A percentile compares a stretch with the other conserved stretches of the same genome.
These are phyloP conservation scores for Tympanoctomys barrerae DNA, from an alignment of 2,797 vertebrate genomes.

Conservation along the genomic window DNA sequence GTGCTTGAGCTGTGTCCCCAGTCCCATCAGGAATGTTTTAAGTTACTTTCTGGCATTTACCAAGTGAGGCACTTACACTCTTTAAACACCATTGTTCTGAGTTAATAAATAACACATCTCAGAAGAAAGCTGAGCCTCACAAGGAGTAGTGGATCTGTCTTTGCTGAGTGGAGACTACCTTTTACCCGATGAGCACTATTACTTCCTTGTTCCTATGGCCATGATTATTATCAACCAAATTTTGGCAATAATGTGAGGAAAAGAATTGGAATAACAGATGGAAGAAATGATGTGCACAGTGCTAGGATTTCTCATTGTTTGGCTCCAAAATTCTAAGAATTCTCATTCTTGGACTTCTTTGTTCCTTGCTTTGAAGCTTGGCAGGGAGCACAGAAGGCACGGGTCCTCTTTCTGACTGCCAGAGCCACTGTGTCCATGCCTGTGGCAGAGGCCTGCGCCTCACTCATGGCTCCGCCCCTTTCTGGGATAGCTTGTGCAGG, in stretches of 20 bases:
- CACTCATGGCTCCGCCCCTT: background rate
- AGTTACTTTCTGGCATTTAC: slow-evolving; percentile 5
- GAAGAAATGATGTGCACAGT: slow-evolving; percentile 16
- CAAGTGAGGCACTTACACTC: background rate
- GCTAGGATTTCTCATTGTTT: slow-evolving; percentile 51
- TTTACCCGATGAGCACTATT: slow-evolving; percentile 10
- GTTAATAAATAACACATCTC: background rate
- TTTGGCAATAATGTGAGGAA: slow-evolving; percentile 36
- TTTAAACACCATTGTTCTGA: background rate
- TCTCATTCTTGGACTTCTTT: slow-evolving; percentile 57
- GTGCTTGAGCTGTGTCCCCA: no score
- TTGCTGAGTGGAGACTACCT: background rate
- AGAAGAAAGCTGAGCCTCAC: background rate
- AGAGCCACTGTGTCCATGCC: slow-evolving; percentile 34
- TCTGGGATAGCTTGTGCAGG: background rate
- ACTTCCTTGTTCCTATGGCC: background rate
- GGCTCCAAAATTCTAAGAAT: background rate
- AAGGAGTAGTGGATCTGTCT: background rate
- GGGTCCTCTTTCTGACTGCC: background rate
- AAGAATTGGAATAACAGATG: slow-evolving; percentile 44
- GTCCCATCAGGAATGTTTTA: background rate
- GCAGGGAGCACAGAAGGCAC: slow-evolving; percentile 26
- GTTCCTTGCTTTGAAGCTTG: slow-evolving; percentile 57
- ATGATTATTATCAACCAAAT: slow-evolving; percentile 10
- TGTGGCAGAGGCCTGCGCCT: background rate